These are phyloP conservation scores for Atethmia centrago DNA, from an alignment of 2,888 invertebrate species.

Conservation along the genomic window DNA sequence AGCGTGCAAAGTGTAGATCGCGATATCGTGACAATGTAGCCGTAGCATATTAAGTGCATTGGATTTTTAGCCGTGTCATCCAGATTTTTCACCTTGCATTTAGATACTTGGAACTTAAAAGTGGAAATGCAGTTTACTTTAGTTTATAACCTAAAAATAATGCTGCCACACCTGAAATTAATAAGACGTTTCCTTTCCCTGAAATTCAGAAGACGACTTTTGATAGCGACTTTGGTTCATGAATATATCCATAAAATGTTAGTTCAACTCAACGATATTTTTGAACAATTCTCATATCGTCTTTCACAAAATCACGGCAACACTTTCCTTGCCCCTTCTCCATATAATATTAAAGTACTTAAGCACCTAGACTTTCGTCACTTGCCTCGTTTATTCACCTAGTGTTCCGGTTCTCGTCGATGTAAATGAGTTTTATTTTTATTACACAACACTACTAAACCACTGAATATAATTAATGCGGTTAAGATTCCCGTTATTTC, in stretches of 20 bases:
- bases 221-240: not conserved
- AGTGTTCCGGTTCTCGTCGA: conserved; percentile 30
- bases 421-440: conserved; percentile 42
- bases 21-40: no score
- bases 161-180: no score
- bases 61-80: conserved; percentile 14
- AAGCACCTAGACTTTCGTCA: not conserved
- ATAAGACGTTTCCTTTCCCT: not conserved
- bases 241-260: not conserved
- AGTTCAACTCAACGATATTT: not conserved
- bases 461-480: conserved; percentile 50
- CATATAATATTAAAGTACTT: not conserved
- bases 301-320: not conserved
- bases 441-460: conserved; percentile 38
- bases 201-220: not conserved
- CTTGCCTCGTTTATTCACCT: conserved; percentile 4
- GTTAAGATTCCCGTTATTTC: conserved; percentile 61
- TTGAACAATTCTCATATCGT: not conserved
- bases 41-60: no score
- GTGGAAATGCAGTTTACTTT: not conserved
- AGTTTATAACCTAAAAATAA: not conserved
- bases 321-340: not conserved
- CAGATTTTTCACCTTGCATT: not conserved
- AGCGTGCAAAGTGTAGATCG: no score
- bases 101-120: not conserved